Evolutionary conservation across 2,797 vertebrate species (phyloP).

Genomic region (Amphiprion clarkii): DNA sequence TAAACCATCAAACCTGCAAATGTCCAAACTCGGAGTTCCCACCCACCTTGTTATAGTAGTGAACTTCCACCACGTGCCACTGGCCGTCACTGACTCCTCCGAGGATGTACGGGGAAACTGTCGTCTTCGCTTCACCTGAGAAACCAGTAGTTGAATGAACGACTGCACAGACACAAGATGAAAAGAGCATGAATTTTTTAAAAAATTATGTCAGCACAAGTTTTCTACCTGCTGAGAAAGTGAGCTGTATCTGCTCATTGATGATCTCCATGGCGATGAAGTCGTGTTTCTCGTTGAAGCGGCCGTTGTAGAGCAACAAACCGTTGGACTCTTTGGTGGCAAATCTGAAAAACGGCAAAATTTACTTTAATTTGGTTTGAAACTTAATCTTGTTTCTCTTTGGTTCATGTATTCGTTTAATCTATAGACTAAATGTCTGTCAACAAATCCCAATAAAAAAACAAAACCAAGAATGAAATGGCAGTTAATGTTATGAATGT

Average conservation of each 20-base stretch:
- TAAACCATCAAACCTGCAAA: neutral
- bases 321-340: conserved; percentile 91
- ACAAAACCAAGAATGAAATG: neutral
- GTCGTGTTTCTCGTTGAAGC: conserved; percentile 97
- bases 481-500: neutral
- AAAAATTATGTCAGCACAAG: neutral
- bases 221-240: conserved; percentile 90
- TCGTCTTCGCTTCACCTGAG: conserved; percentile 93
- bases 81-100: conserved; percentile 95
- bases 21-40: neutral
- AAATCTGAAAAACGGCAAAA: conserved; percentile 83
- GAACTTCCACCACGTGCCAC: conserved; percentile 93
- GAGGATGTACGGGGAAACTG: conserved; percentile 88
- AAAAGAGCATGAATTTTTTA: neutral
- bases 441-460: neutral
- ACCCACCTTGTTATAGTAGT: conserved; percentile 94
- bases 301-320: conserved; percentile 94
- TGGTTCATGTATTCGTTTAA: no score
- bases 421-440: neutral
- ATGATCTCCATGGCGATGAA: conserved; percentile 96
- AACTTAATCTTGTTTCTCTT: neutral
- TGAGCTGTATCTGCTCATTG: conserved; percentile 93
- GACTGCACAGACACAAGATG: neutral
- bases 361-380: no score
- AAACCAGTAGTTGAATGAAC: conserved; percentile 30